These are phyloP conservation scores for Virgularia gustaviana DNA, from an alignment of 92 coral and sea anemone genomes.

Conservation along the genomic window DNA sequence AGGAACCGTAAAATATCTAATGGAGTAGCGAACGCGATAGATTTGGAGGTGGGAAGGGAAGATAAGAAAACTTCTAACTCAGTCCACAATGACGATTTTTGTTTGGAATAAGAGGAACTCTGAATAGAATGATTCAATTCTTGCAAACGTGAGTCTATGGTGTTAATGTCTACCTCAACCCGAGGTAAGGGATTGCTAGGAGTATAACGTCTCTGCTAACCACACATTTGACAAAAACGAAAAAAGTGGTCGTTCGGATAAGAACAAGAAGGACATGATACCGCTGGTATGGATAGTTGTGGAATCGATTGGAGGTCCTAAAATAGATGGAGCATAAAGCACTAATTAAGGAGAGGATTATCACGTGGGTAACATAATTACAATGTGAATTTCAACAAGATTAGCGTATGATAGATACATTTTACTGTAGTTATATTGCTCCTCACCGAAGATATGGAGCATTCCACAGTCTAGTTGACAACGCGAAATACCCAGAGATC, in stretches of 20 bases:
- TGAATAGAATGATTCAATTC: constrained; percentile 29
- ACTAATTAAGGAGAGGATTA: not conserved
- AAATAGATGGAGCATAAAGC: not conserved
- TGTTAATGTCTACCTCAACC: constrained; percentile 21
- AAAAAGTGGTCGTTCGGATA: constrained; percentile 54
- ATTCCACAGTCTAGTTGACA: not conserved
- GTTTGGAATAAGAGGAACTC: constrained; percentile 46
- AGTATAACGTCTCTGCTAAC: constrained; percentile 39
- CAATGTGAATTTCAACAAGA: not conserved
- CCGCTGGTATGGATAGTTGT: constrained; percentile 40
- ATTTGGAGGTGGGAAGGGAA: constrained; percentile 27
- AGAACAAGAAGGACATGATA: constrained; percentile 47
- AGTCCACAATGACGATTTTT: constrained; percentile 42
- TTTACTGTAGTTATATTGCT: not conserved
- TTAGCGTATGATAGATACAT: not conserved
- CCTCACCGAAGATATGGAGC: not conserved
- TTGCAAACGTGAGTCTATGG: constrained; percentile 42
- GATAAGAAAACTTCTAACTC: constrained; percentile 48
- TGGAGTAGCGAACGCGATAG: constrained; percentile 47
- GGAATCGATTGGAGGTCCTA: constrained; percentile 47
- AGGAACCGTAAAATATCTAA: constrained; percentile 49
- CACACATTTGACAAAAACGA: constrained; percentile 53
- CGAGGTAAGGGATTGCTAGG: constrained; percentile 15
- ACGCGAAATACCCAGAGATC: constrained; percentile 58
- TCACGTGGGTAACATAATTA: not conserved